These are phyloP conservation scores for Galeopsomyia nigrocyanea DNA, from an alignment of 2,888 invertebrate genomes.

Conservation along the genomic window DNA sequence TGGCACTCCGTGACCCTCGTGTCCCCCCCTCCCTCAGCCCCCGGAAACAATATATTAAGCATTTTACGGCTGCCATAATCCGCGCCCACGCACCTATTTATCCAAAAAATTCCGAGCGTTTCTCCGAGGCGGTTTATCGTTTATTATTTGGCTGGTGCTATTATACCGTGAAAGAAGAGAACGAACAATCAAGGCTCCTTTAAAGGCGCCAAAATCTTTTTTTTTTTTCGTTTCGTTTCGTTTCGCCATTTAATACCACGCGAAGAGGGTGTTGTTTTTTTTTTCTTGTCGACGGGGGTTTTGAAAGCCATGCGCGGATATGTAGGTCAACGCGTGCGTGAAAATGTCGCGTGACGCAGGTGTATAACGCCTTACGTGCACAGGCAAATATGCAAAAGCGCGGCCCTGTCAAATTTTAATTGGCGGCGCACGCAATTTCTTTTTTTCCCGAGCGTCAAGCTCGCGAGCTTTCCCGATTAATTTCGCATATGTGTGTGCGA, in stretches of 20 bases:
- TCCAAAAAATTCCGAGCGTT: neutral
- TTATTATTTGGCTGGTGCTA: slow-evolving; percentile 5
- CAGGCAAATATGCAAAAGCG: neutral
- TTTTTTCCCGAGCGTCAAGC: neutral
- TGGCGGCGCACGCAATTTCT: slow-evolving; percentile 31
- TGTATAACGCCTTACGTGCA: slow-evolving; percentile 9
- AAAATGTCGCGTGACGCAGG: slow-evolving; percentile 39
- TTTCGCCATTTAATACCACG: too few species aligned
- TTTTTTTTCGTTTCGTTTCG: too few species aligned
- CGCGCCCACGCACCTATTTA: too few species aligned
- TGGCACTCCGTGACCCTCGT: too few species aligned
- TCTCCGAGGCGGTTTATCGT: neutral
- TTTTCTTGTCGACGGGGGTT: too few species aligned
- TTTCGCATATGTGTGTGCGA: neutral
- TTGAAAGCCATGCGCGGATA: too few species aligned
- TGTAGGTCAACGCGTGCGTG: neutral
- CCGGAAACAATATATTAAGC: too few species aligned
- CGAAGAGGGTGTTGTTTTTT: too few species aligned
- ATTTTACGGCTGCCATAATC: too few species aligned
- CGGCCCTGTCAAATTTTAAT: slow-evolving; percentile 30
- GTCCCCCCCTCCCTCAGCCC: too few species aligned
- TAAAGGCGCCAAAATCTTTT: too few species aligned
- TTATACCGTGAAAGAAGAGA: neutral
- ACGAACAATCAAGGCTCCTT: slow-evolving; percentile 11
- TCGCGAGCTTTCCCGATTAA: slow-evolving; percentile 10